Base-by-base conservation (phyloP, 2,888 invertebrate genomes). In the Acleris emargana region DNA sequence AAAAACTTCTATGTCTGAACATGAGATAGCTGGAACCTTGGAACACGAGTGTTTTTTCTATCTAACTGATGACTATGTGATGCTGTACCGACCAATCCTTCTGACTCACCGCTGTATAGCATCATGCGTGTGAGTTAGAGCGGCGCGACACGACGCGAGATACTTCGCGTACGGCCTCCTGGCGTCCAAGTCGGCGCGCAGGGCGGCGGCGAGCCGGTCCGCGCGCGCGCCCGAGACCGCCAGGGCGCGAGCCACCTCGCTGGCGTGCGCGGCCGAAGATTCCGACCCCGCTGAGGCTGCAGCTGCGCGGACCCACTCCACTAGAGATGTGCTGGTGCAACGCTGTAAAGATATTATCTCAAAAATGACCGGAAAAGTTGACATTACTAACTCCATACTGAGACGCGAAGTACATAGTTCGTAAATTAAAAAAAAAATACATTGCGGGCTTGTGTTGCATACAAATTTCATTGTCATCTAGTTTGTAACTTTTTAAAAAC, bases 141-240 rank as follows among this genome's bases (percentile, higher is more conserved):
- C 85, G 0, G 89, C 79, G 43, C 90, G 72, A 68, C 89, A 88
- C 16, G 83, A 78, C 32, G 90, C 85, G 0, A 91, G 81, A 74
- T 91, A 90, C 55, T 88, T 83, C 50, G 89, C 88, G 76, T 91
- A 91, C 58, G 91, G 90, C 0, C 90, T 72, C 38, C 89, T 70
- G 54, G 91, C 89, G 18, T 89, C 88, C n/a, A 91, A 80, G 76
- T 91, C 91, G 3, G 88, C 84, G 0, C 89, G 77, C 74, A 91
- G 77, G 3, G 89, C 86, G 17, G 85, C 88, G 1, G 88, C 89
- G 18, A 90, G 82, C 0, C 89, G 79, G 11, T 78, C 81, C 58
- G 69, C 74, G 43, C 77, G 73, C 67, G 75, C 72, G 49, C 69
- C 68, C 32, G 71, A 61, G 6, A 67, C 69, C 5, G 72, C 61